Conservation (phyloP, 2,113 vertebrate genomes). For the Sisor rabdophorus region DNA sequence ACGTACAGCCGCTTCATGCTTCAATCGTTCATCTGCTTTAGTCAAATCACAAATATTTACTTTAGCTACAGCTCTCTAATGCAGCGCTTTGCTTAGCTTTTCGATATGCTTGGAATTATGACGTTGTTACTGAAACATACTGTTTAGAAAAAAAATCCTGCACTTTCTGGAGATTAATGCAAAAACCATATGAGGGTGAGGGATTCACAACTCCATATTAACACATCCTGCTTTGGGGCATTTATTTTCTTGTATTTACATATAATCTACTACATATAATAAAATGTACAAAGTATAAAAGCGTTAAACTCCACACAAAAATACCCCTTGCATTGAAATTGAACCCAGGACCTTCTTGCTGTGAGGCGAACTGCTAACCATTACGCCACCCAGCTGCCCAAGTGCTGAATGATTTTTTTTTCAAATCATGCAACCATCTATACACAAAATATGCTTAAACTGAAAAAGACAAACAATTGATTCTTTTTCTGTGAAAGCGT, state of each 20-base stretch:
- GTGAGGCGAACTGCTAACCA: too few species aligned
- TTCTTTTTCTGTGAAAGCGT: too few species aligned
- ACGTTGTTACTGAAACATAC: neutral
- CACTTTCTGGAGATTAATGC: neutral
- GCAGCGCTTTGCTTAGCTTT: neutral
- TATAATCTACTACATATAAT: too few species aligned
- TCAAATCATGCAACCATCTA: too few species aligned
- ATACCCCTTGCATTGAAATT: too few species aligned
- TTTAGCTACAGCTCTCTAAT: neutral
- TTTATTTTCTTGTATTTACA: neutral
- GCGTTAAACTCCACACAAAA: too few species aligned
- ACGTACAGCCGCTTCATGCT: constrained; percentile 77
- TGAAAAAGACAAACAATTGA: too few species aligned
- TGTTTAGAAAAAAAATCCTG: neutral
- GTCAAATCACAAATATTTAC: neutral
- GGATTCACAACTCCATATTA: neutral
- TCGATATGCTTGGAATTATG: neutral
- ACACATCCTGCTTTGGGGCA: neutral
- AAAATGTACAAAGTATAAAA: too few species aligned
- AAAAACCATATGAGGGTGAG: neutral
- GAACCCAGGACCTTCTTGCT: too few species aligned
- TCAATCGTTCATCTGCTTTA: neutral
- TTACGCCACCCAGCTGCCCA: too few species aligned
- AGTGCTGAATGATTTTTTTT: too few species aligned
- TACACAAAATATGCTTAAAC: too few species aligned